Base-by-base conservation (phyloP, 2,113 vertebrate species). In the Laticauda colubrina region DNA sequence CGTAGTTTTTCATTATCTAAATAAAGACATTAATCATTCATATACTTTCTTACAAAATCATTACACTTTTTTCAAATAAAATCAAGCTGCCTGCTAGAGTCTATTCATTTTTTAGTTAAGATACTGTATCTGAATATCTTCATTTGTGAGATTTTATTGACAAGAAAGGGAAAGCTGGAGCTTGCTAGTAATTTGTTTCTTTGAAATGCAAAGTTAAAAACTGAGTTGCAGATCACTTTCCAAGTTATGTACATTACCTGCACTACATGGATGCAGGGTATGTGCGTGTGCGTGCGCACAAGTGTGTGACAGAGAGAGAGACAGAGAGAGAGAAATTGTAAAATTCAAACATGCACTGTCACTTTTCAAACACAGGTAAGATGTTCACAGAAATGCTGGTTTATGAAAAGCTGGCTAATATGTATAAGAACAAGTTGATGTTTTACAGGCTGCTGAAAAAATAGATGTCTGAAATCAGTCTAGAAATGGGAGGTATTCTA, bases 21-120 rank as follows among this genome's bases (percentile, higher is more conserved):
- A 95, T 81, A 87, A 94, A 95, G 94, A 95, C 81, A 96, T 96
- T 95, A 93, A 96, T 95, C 95, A 94, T 94, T 93, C 24, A 89
- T 87, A 87, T 95, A 94, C 95, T 96, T 91, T 93, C 93, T 97
- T 96, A 93, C 90, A 89, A 1, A 92, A 94, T 91, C 95, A 64
- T 95, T 95, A 93, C 39, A 90, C 90, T 93, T 29, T 93, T 96
- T 96, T 94, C 95, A 89, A 95, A 94, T 94, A 94, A 93, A 94
- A 93, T 95, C 92, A n/a, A 93, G 54, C 94, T 90, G 20, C 95
- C 93, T 93, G 91, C 0, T 8, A 95, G 85, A 91, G 89, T 89
- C 85, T 95, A 43, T 75, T 93, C 93, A 92, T 94, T 85, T 3
- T 86, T 91, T 29, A 94, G 55, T 93, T 39, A 81, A 91, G 64